phyloP scores from a whole-genome alignment of 2,113 vertebrate species.

The Zapornia atra region DNA sequence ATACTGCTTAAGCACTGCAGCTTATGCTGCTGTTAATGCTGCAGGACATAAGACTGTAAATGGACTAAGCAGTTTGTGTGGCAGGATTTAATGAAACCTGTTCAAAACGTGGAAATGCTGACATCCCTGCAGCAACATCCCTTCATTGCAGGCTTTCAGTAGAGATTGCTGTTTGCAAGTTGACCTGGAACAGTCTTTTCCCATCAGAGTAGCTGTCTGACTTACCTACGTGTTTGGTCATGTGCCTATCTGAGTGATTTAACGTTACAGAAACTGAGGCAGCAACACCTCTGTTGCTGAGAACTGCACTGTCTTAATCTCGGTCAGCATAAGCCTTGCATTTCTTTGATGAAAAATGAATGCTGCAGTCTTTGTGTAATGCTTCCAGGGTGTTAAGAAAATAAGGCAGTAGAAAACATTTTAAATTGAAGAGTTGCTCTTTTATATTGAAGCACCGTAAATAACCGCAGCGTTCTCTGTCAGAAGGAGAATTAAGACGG shows the following conservation, averaged over 20 bases:
- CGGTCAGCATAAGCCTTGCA: neutral
- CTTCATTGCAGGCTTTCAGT: neutral
- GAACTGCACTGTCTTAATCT: neutral
- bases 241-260: neutral
- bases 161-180: neutral
- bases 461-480: neutral
- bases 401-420: neutral
- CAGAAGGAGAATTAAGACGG: neutral
- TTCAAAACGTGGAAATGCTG: neutral
- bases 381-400: neutral
- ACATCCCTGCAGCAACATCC: neutral
- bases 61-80: neutral
- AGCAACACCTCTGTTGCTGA: neutral
- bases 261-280: neutral
- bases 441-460: rapidly evolving
- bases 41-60: neutral
- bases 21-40: neutral
- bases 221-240: neutral
- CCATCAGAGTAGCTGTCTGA: conserved; percentile 13
- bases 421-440: neutral
- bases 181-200: conserved; percentile 60
- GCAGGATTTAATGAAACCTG: neutral
- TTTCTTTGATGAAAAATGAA: conserved; percentile 47
- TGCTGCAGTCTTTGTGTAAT: neutral
- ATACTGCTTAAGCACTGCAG: neutral